Conservation (phyloP, 2,113 vertebrate genomes). For the Tetraodon nigroviridis region DNA sequence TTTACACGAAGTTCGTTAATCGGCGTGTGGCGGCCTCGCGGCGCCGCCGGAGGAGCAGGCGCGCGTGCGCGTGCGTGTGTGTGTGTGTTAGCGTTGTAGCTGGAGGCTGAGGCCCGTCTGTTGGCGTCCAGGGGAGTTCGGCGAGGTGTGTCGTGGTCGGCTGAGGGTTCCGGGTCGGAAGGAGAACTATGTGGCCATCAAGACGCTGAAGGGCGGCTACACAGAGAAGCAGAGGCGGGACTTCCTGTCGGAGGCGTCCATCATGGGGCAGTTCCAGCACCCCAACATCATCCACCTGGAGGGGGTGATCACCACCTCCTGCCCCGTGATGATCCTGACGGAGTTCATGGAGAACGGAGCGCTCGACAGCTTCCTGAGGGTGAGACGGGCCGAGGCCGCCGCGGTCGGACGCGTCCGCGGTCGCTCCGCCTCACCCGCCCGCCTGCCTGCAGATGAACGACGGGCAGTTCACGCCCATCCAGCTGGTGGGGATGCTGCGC, state of each 20-base stretch:
- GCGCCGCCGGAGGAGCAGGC: too few species aligned
- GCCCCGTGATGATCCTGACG: slow-evolving; percentile 66
- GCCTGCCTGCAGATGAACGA: slow-evolving; percentile 57
- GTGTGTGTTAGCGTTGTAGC: too few species aligned
- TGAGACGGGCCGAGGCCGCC: slow-evolving; percentile 6
- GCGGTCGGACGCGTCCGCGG: not conserved
- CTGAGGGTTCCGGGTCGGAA: slow-evolving; percentile 46
- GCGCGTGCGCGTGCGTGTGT: too few species aligned
- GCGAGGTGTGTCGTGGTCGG: slow-evolving; percentile 44
- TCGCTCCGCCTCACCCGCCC: not conserved
- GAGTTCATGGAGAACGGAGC: slow-evolving; percentile 70
- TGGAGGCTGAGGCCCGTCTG: too few species aligned
- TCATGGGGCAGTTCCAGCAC: slow-evolving; percentile 70
- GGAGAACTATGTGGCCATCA: slow-evolving; percentile 63
- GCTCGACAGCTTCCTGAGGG: slow-evolving; percentile 65
- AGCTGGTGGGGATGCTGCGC: slow-evolving; percentile 62
- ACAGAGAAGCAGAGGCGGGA: slow-evolving; percentile 61
- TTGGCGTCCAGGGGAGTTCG: slow-evolving; percentile 48
- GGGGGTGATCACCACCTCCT: slow-evolving; percentile 64
- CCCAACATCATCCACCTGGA: slow-evolving; percentile 71
- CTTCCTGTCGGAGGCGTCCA: slow-evolving; percentile 64
- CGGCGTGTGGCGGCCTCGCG: too few species aligned
- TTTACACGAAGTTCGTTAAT: too few species aligned
- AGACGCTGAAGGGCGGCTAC: slow-evolving; percentile 62
- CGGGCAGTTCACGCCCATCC: slow-evolving; percentile 62